Conservation (phyloP, 2,113 vertebrate species). For the Rhinoderma darwinii region DNA sequence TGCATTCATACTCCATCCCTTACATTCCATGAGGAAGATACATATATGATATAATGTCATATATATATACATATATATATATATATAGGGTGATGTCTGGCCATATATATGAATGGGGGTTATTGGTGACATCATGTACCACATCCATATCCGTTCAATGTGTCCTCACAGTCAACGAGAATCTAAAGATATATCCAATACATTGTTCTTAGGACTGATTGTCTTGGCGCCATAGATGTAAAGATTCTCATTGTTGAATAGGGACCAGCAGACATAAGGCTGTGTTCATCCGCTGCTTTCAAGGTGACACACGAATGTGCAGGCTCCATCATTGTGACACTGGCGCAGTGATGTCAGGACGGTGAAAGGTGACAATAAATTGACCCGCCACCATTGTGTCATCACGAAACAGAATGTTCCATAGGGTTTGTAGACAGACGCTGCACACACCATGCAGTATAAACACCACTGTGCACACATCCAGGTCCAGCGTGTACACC, state of each 20-base stretch:
- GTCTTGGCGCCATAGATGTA: neutral
- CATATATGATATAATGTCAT: neutral
- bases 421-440: neutral
- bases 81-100: neutral
- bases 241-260: neutral
- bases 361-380: neutral
- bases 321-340: neutral
- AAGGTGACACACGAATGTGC: constrained; percentile 45
- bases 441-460: neutral
- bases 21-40: neutral
- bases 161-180: neutral
- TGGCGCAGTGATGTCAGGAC: neutral
- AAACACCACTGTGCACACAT: constrained; percentile 17
- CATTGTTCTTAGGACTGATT: neutral
- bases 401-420: constrained; percentile 1
- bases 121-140: too few relatives aligned
- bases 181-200: neutral
- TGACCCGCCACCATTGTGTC: neutral
- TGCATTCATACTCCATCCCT: neutral
- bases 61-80: neutral
- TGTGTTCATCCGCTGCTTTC: neutral
- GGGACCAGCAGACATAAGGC: neutral
- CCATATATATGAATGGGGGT: neutral
- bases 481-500: neutral
- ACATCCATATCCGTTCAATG: neutral